phyloP scores from a whole-genome alignment of 2,113 vertebrate genomes.

The Maccullochella peelii region DNA sequence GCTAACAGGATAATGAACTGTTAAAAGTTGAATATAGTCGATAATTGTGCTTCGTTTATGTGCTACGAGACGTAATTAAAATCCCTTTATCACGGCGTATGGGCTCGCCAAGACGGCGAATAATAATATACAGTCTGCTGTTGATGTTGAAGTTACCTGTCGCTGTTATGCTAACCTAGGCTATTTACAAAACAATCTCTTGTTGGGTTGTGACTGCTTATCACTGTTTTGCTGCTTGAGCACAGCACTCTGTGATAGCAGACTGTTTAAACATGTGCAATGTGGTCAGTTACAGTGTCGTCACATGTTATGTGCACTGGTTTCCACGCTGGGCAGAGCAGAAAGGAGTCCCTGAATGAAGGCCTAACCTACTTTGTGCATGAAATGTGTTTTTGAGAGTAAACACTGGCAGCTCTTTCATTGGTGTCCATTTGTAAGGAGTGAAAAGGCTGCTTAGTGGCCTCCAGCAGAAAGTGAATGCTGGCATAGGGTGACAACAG shows the following conservation, averaged over 20 bases:
- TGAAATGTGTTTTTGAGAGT: constrained; percentile 71
- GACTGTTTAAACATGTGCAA: constrained; percentile 23
- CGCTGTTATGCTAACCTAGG: constrained; percentile 40
- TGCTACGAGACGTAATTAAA: neutral
- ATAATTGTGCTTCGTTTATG: neutral
- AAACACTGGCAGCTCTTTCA: constrained; percentile 70
- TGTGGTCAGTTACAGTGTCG: constrained; percentile 42
- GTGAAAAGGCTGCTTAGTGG: constrained; percentile 73
- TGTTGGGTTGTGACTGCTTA: constrained; percentile 39
- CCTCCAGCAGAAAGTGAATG: constrained; percentile 71
- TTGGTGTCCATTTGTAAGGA: constrained; percentile 61
- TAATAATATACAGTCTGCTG: neutral
- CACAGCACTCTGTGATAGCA: constrained; percentile 11
- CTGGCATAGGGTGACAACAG: constrained; percentile 73
- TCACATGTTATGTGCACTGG: constrained; percentile 16
- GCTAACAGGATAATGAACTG: constrained; percentile 13
- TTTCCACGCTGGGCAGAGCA: constrained; percentile 7
- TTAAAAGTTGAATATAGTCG: constrained; percentile 41
- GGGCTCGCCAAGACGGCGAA: fast-evolving
- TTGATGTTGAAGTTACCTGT: constrained; percentile 31
- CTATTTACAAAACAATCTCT: constrained; percentile 70
- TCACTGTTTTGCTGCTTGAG: constrained; percentile 17
- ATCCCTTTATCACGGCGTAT: fast-evolving
- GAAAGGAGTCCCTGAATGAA: constrained; percentile 26
- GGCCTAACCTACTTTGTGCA: constrained; percentile 62